Evolutionary conservation across 2,888 invertebrate genomes (phyloP).

Genomic region (Nephrotoma appendiculata): DNA sequence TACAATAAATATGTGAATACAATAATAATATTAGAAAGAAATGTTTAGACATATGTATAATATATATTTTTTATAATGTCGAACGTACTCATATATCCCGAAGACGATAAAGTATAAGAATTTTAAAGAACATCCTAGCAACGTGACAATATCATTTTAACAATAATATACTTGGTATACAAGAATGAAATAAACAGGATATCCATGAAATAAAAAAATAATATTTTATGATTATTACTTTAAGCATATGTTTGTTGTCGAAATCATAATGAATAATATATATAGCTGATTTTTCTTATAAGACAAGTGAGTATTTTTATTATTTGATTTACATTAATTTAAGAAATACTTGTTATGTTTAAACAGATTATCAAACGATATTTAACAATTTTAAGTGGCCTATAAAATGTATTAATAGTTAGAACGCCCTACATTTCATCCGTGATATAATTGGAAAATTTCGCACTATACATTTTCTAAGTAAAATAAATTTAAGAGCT

Average conservation of each 20-base stretch:
- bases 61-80: not conserved
- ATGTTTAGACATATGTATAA: not conserved
- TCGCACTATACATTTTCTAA: not conserved
- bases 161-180: not conserved
- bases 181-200: not conserved
- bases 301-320: not conserved
- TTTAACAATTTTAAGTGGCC: not conserved
- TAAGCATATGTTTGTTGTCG: not conserved
- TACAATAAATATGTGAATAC: not conserved
- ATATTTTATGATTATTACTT: not conserved
- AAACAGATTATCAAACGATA: not conserved
- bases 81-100: not conserved
- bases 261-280: not conserved
- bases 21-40: not conserved
- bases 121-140: not conserved
- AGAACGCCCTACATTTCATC: not conserved
- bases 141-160: not conserved
- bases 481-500: not conserved
- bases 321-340: not conserved
- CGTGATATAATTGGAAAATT: not conserved
- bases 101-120: not conserved
- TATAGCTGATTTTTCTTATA: not conserved
- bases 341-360: not conserved
- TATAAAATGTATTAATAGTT: not conserved
- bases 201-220: not conserved